phyloP scores from a whole-genome alignment of 37 sponge, comb jelly and placozoan species.

The Cliona cf. orientalis region DNA sequence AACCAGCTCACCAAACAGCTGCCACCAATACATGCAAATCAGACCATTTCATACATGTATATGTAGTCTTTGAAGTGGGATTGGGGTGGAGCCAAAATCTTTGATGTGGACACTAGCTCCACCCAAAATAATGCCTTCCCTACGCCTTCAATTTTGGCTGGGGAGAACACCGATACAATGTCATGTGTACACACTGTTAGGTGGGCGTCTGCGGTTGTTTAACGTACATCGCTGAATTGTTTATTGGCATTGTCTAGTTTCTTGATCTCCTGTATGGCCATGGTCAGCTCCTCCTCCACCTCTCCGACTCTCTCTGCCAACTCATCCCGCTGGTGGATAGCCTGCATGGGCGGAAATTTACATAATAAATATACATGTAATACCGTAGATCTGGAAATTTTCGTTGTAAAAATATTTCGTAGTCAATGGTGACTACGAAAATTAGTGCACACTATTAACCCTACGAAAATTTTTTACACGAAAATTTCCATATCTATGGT shows the following conservation, averaged over 20 bases:
- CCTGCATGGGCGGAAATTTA: conserved; percentile 28
- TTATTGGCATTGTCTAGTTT: conserved; percentile 8
- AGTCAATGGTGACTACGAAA: not conserved
- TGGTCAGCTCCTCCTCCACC: conserved; percentile 63
- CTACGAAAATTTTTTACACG: not conserved
- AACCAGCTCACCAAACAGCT: too few species aligned
- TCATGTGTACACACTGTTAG: too few species aligned
- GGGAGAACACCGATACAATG: too few species aligned
- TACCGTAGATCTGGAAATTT: too few species aligned
- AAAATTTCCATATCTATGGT: not conserved
- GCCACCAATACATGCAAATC: too few species aligned
- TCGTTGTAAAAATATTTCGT: not conserved
- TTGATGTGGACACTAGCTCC: too few species aligned
- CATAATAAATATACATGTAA: not conserved
- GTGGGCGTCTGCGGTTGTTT: not conserved
- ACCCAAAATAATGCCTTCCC: too few species aligned
- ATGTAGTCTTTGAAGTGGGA: too few species aligned
- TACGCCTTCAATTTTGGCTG: too few species aligned
- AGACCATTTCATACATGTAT: too few species aligned
- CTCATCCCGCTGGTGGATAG: conserved; percentile 39
- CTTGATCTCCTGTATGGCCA: conserved; percentile 47
- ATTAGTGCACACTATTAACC: not conserved
- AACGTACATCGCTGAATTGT: conserved; percentile 30
- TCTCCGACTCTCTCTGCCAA: conserved; percentile 57
- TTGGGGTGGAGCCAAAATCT: too few species aligned